A percentile compares a stretch with the other conserved stretches of the same genome.
Conservation (phyloP, 1,140 invertebrate genomes). For the Aleiodes sp. region DNA sequence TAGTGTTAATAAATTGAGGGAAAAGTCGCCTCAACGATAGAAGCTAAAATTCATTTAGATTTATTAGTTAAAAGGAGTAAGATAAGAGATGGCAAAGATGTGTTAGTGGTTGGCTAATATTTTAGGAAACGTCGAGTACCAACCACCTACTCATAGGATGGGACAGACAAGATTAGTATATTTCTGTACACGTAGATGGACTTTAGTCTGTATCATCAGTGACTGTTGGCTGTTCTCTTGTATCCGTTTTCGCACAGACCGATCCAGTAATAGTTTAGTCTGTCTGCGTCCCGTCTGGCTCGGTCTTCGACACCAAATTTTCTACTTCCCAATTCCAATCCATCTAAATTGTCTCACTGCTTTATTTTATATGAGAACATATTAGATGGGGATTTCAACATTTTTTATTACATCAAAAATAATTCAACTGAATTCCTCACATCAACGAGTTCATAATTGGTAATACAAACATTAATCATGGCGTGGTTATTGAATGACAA, state of each 20-base stretch:
- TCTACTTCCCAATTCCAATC: not conserved
- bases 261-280: conserved; percentile 44
- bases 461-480: not conserved
- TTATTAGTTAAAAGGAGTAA: not conserved
- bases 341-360: not conserved
- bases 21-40: not conserved
- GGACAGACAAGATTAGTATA: conserved; percentile 6
- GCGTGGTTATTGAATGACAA: conserved; percentile 21
- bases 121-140: not conserved
- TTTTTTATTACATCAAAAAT: not conserved
- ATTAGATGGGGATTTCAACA: not conserved
- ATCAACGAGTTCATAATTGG: not conserved
- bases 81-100: not conserved
- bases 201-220: conserved; percentile 17
- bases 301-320: conserved; percentile 35
- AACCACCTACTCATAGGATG: not conserved
- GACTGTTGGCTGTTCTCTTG: conserved; percentile 29
- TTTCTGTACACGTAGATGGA: not conserved
- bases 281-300: conserved; percentile 40
- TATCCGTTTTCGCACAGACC: conserved; percentile 28
- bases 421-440: not conserved
- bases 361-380: not conserved
- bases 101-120: not conserved
- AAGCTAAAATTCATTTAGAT: not conserved
- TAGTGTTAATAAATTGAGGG: not conserved